A percentile compares a stretch with the other conserved stretches of the same genome.
Conservation (phyloP, 2,888 invertebrate species). For the Amphipyra tragopoginis region DNA sequence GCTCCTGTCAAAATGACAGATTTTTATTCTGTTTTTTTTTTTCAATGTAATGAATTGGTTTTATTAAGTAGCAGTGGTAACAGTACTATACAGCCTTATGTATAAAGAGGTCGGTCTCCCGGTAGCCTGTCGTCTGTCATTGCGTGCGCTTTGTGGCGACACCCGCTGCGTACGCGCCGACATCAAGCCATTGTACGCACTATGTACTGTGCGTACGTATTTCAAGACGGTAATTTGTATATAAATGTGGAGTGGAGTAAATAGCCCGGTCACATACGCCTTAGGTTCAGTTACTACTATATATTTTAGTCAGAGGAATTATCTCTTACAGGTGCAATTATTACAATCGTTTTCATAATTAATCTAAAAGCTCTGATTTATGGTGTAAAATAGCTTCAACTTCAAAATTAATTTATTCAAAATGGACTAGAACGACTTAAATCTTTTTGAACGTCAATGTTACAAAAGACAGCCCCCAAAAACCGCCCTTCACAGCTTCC, state of each 20-base stretch:
- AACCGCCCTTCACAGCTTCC: no score
- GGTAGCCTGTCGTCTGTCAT: constrained; percentile 48
- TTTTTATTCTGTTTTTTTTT: constrained; percentile 2
- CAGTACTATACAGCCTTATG: constrained; percentile 11
- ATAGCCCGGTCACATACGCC: neutral
- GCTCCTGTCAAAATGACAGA: constrained; percentile 10
- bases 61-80: constrained; percentile 6
- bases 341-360: no score
- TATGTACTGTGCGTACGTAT: constrained; percentile 34
- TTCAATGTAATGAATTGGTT: neutral
- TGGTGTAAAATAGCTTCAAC: no score
- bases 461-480: no score
- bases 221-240: constrained; percentile 43
- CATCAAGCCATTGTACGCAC: constrained; percentile 50
- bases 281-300: neutral
- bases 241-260: constrained; percentile 30
- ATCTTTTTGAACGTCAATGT: no score
- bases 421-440: no score
- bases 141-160: constrained; percentile 51
- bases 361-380: no score
- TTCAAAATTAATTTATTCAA: no score
- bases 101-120: constrained; percentile 32
- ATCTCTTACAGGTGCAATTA: neutral
- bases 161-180: constrained; percentile 49
- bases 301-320: neutral